Base-by-base conservation (phyloP, 2,888 invertebrate species). In the Notocelia uddmanniana region DNA sequence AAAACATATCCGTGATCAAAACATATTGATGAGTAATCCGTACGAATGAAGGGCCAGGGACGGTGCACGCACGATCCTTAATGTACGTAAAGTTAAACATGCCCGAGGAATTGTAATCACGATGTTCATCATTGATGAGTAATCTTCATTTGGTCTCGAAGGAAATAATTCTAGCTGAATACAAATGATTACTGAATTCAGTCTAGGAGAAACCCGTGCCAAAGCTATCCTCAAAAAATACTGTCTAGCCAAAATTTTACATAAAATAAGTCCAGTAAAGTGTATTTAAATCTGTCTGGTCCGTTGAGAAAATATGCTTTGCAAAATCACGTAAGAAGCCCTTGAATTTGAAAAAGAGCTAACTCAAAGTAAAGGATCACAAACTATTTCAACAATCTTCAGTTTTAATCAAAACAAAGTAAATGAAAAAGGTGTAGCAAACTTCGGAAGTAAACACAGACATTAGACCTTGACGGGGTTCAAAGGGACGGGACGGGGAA, bases 401-500 rank as follows among this genome's bases (percentile, higher is more conserved):
- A 68, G 48, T 55, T 57, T 62, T 50, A 67, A 62, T 68, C 50
- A 71, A 60, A 71, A 15, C 31, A 67, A 54, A 55, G 54, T 67
- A 67, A 60, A 67, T 62, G 60, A 68, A 72, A 60, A 57, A 60
- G 55, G 37, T 52, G 55, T 50, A 57, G 70, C 50, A 62, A 70
- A 70, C 67, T 70, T 73, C 74, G 63, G 77, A 74, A 81, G 80
- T 83, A 81, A 82, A 83, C 78, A 79, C 77, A 82, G 79, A 83
- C 80, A 82, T 80, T 78, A 78, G 74, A 78, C 79, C 69, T 78
- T 75, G 77, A 70, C 74, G 76, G 76, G 76, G 81, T 82, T 85
- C 84, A 89, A 86, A 86, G 83, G n/a, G n/a, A n/a, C n/a, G n/a
- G n/a, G n/a, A n/a, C n/a, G n/a, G n/a, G n/a, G 79, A 76, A 73